phyloP scores from a whole-genome alignment of 2,113 vertebrate genomes.

The Ophthalmolycus amberensis region DNA sequence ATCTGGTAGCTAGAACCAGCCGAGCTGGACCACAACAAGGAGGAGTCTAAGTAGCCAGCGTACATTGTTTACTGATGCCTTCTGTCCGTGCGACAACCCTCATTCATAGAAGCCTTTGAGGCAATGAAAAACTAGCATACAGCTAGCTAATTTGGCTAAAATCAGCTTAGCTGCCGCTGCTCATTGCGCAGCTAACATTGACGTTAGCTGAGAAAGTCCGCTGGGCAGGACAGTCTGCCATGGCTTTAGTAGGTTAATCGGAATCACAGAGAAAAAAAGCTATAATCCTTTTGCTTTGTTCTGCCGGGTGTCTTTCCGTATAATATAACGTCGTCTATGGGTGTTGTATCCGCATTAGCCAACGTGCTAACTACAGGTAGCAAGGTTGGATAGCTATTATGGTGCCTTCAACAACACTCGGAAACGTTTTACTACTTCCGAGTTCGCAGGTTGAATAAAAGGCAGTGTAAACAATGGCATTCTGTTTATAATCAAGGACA shows the following conservation, averaged over 20 bases:
- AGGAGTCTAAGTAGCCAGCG: constrained; percentile 26
- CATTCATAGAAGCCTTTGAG: constrained; percentile 67
- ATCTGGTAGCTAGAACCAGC: background rate
- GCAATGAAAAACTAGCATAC: constrained; percentile 40
- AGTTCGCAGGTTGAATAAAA: background rate
- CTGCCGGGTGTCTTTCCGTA: background rate
- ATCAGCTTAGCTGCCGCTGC: constrained; percentile 44
- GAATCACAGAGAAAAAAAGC: background rate
- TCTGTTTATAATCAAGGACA: too few species aligned
- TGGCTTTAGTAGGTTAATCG: fast-evolving
- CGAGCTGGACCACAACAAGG: constrained; percentile 22
- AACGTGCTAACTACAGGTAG: constrained; percentile 56
- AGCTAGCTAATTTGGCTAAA: constrained; percentile 55
- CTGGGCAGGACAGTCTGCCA: background rate
- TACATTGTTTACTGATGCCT: constrained; percentile 41
- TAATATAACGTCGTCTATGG: constrained; percentile 53
- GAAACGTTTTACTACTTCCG: constrained; percentile 23
- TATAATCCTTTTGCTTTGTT: background rate
- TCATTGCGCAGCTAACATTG: constrained; percentile 72
- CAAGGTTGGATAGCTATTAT: constrained; percentile 43
- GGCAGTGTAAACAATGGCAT: too few species aligned
- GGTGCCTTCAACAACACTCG: constrained; percentile 48
- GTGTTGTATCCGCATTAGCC: constrained; percentile 60
- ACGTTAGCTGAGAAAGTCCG: constrained; percentile 17
- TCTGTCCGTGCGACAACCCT: constrained; percentile 25